Evolutionary conservation across 2,797 vertebrate genomes (phyloP).

Genomic region (Microhierax caerulescens): DNA sequence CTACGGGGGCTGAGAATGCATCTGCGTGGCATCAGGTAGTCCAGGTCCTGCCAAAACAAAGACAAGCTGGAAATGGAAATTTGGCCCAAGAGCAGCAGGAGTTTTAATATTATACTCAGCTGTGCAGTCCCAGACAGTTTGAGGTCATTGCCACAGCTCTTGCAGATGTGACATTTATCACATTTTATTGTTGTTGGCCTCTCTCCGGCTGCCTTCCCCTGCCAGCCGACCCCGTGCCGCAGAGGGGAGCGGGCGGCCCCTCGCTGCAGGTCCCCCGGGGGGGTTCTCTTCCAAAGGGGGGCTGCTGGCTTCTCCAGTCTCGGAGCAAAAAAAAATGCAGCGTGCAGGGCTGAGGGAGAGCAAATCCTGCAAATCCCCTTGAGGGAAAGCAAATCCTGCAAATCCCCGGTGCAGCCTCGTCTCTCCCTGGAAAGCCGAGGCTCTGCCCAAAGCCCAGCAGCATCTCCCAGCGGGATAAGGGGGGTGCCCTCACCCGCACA

Average conservation of each 20-base stretch:
- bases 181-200: background rate
- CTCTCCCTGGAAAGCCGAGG: background rate
- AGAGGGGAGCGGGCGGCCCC: background rate
- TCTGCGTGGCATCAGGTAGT: slow-evolving; percentile 19
- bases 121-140: slow-evolving; percentile 25
- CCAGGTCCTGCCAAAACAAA: slow-evolving; percentile 49
- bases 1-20: slow-evolving; percentile 11
- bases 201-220: background rate
- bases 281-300: background rate
- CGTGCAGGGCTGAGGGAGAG: rapidly evolving
- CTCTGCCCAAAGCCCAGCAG: rapidly evolving
- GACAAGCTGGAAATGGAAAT: slow-evolving; percentile 47
- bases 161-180: slow-evolving; percentile 8
- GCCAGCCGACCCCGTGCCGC: background rate
- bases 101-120: slow-evolving; percentile 29
- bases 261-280: background rate
- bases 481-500: rapidly evolving
- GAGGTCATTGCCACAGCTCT: slow-evolving; percentile 4
- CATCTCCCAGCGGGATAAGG: background rate
- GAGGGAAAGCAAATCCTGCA: background rate
- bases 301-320: rapidly evolving
- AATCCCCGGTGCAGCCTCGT: background rate
- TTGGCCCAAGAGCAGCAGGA: background rate
- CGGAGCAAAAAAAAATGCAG: background rate
- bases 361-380: background rate